These are phyloP conservation scores for Boulengeromyrus knoepffleri DNA, from an alignment of 2,113 vertebrate genomes.

Conservation along the genomic window DNA sequence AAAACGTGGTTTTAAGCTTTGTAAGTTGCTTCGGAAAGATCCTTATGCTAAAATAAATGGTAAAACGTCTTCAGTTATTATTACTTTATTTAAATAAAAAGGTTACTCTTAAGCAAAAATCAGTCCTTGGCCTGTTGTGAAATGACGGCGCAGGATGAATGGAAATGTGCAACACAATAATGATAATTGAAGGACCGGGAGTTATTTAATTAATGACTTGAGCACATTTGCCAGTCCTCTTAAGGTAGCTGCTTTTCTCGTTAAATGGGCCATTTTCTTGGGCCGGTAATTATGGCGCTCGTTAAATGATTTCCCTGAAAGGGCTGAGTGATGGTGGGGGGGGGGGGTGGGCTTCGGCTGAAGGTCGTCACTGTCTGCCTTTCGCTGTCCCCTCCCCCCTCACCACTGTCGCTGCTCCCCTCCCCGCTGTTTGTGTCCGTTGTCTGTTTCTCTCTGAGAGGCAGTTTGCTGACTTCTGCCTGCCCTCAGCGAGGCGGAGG, in stretches of 20 bases:
- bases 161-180: not conserved
- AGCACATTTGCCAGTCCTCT: not conserved
- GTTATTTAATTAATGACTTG: conserved; percentile 10
- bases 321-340: not conserved
- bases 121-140: not conserved
- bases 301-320: not conserved
- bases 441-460: not conserved
- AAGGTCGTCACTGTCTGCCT: not conserved
- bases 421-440: not conserved
- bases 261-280: conserved; percentile 13
- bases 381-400: not conserved
- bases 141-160: not conserved
- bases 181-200: conserved; percentile 13
- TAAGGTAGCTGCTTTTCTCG: not conserved
- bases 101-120: not conserved
- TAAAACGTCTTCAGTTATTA: not conserved
- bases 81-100: conserved; percentile 1
- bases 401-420: not conserved
- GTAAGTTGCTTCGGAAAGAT: not conserved
- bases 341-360: not conserved
- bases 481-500: not conserved
- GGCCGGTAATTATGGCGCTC: not conserved
- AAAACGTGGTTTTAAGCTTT: not conserved
- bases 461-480: not conserved
- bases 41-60: not conserved